Evolutionary conservation across 2,888 invertebrate species (phyloP), one percentile per base, ranked within the genome.

Genomic region (Periphyllus acericola): DNA sequence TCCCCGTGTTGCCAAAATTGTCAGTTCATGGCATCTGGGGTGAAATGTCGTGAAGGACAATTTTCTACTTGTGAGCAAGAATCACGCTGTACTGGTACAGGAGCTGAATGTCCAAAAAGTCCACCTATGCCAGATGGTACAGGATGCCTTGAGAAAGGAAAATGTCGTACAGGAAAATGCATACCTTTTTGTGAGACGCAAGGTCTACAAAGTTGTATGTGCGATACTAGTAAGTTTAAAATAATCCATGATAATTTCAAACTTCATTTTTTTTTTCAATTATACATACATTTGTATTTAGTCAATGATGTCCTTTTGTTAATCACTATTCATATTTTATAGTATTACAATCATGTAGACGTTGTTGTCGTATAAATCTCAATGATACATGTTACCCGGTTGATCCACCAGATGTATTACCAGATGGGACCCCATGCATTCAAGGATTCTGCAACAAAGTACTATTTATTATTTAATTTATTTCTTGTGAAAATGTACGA

Each of bases 381-480:
- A 98, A 98, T 91, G 97, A 97, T 92, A 97, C 97, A 0, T 98
- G 98, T 91, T 96, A 96, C 91, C 97, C 97, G 0, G 96, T 97
- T 32, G 96, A 96, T 89, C 96, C 96, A 75, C 95, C 95, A 89
- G 97, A 98, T 92, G 96, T 97, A 89, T 92, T 98, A 87, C 96
- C 97, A 0, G 97, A 98, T 92, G 98, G 98, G 11, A 97, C 98
- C 36, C 98, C 98, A 0, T 99, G 99, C 91, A 96, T 98, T 91
- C 97, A 98, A 93, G 99, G 99, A 72, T 97, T 98, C 92, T 99
- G 99, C 91, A 97, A 97, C 92, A 96, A 96, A 93, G 96, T 96
- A 91, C 90, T 90, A 82, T 78, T 78, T 71, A 68, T 60, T 29
- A 74, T 76, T 89, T 75, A 34, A 40, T 84, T 85, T 75, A 34